phyloP scores from a whole-genome alignment of 2,797 vertebrate genomes.

The Muscicapa comitata region DNA sequence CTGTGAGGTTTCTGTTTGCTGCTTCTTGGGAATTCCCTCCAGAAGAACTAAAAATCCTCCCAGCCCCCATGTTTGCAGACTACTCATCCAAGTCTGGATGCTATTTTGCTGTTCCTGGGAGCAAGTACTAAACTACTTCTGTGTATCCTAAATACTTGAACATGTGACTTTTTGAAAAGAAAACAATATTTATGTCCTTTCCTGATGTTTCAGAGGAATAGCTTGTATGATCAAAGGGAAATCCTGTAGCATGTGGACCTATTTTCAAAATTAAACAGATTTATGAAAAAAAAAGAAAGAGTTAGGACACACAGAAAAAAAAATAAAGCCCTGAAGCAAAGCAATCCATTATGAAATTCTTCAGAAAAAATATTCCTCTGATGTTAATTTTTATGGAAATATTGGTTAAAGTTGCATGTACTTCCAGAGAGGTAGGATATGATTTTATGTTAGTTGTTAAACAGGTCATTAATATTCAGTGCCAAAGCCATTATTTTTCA shows the following conservation, averaged over 20 bases:
- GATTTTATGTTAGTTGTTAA: conserved; percentile 32
- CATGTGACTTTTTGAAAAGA: background rate
- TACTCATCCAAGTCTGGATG: background rate
- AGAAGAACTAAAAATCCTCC: background rate
- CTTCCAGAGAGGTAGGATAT: background rate
- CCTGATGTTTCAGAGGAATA: background rate
- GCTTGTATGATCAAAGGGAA: background rate
- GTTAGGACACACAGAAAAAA: background rate
- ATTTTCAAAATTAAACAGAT: background rate
- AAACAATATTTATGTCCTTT: background rate
- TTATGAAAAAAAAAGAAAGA: background rate
- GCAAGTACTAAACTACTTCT: background rate
- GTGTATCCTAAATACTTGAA: background rate
- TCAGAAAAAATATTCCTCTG: background rate
- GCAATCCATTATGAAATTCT: background rate
- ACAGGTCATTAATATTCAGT: conserved; percentile 40
- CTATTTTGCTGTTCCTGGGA: background rate
- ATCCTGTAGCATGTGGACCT: background rate
- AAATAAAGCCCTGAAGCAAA: background rate
- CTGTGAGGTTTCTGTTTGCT: background rate
- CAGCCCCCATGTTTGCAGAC: background rate
- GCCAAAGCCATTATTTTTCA: background rate
- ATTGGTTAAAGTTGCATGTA: background rate
- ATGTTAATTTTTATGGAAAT: conserved; percentile 13
- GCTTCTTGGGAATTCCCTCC: background rate